A percentile compares a stretch with the other conserved stretches of the same genome.
These are phyloP conservation scores for Littorina saxatilis DNA, from an alignment of 1,140 invertebrate species.

Conservation along the genomic window DNA sequence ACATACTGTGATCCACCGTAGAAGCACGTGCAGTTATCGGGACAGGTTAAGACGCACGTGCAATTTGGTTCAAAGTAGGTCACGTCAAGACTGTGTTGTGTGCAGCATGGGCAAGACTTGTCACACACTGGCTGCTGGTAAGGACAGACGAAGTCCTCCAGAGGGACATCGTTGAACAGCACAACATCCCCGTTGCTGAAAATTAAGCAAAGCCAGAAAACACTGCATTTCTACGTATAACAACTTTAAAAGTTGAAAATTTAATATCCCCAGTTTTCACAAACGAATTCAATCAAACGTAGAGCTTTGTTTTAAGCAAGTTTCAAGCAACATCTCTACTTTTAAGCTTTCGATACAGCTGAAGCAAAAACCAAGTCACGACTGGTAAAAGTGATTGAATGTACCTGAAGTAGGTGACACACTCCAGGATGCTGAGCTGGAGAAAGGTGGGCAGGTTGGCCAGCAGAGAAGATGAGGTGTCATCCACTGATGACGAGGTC, in stretches of 20 bases:
- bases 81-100: background rate
- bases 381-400: too few species aligned
- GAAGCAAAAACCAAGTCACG: too few species aligned
- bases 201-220: too few species aligned
- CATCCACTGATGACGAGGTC: background rate
- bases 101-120: slow-evolving; percentile 53
- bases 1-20: slow-evolving; percentile 26
- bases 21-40: slow-evolving; percentile 47
- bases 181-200: background rate
- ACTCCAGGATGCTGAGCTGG: background rate
- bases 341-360: too few species aligned
- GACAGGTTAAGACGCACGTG: slow-evolving; percentile 49
- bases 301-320: too few species aligned
- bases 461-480: background rate
- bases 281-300: too few species aligned
- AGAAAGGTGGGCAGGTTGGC: slow-evolving; percentile 6
- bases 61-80: slow-evolving; percentile 11
- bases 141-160: slow-evolving; percentile 53
- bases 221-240: too few species aligned
- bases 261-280: too few species aligned
- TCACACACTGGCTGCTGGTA: slow-evolving; percentile 35
- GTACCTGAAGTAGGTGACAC: background rate
- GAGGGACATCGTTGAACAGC: slow-evolving; percentile 44
- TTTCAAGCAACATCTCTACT: too few species aligned
- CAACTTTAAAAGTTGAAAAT: too few species aligned